Evolutionary conservation across 1,140 invertebrate genomes (phyloP).

Genomic region (Thaumatotibia leucotreta): DNA sequence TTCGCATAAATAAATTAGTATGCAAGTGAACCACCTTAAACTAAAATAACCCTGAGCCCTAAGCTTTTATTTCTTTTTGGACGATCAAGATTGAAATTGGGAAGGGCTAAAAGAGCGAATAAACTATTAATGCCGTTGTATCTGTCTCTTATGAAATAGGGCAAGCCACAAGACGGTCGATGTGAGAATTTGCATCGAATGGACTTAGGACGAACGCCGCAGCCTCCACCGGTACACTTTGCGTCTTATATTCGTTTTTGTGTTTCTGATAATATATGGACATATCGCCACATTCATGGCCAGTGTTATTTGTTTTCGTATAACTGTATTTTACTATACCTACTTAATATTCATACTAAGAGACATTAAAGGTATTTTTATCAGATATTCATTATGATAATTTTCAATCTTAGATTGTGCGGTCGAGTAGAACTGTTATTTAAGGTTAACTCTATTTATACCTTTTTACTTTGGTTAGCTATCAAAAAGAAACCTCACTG

Average conservation of each 20-base stretch:
- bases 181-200: constrained; percentile 73
- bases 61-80: too few relatives aligned
- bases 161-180: constrained; percentile 35
- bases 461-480: not conserved
- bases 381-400: too few relatives aligned
- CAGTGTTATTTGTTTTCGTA: constrained; percentile 5
- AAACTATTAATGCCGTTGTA: too few relatives aligned
- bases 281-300: not conserved
- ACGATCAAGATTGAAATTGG: too few relatives aligned
- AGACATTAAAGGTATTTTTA: too few relatives aligned
- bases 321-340: too few relatives aligned
- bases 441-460: not conserved
- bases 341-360: too few relatives aligned
- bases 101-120: too few relatives aligned
- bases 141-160: constrained; percentile 17
- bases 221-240: constrained; percentile 40
- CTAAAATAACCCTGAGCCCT: too few relatives aligned
- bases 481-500: constrained; percentile 6
- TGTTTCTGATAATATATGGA: constrained; percentile 11
- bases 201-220: constrained; percentile 42
- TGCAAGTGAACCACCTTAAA: too few relatives aligned
- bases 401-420: not conserved
- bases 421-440: not conserved
- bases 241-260: constrained; percentile 30
- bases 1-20: too few relatives aligned